Evolutionary conservation across 2,888 invertebrate species (phyloP).

Genomic region (Aphodius sticticus): DNA sequence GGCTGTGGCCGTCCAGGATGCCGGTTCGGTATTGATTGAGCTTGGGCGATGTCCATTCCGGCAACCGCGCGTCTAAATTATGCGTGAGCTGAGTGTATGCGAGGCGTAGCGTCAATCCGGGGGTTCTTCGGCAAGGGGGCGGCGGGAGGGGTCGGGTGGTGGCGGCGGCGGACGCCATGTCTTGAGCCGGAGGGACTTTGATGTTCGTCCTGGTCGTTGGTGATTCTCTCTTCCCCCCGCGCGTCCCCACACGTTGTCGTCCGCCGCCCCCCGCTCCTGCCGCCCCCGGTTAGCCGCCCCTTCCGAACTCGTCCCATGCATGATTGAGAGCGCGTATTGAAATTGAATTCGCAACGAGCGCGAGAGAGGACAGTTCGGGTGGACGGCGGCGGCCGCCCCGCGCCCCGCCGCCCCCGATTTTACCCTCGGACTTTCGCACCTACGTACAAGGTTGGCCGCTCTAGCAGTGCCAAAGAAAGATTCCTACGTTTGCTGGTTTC

Average conservation of each 20-base stretch:
- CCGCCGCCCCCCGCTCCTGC: constrained; percentile 20
- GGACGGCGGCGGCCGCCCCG: constrained; percentile 14
- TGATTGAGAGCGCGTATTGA: constrained; percentile 62
- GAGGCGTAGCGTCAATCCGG: constrained; percentile 50
- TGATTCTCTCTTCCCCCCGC: constrained; percentile 45
- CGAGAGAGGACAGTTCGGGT: constrained; percentile 21
- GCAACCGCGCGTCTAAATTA: constrained; percentile 62
- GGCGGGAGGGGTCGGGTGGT: constrained; percentile 21
- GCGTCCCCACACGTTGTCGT: constrained; percentile 32
- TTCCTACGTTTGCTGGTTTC: constrained; percentile 13
- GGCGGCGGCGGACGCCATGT: constrained; percentile 35
- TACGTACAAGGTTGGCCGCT: constrained; percentile 11
- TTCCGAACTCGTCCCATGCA: constrained; percentile 62
- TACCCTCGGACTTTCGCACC: constrained; percentile 23
- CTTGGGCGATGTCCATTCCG: constrained; percentile 61
- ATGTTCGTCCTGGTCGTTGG: constrained; percentile 52
- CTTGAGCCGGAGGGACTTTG: constrained; percentile 48
- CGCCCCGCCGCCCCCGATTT: constrained; percentile 7
- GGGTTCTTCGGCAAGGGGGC: constrained; percentile 11
- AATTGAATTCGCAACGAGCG: constrained; percentile 58
- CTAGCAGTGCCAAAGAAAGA: constrained; percentile 1
- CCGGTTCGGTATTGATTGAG: constrained; percentile 58
- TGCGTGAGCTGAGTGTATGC: constrained; percentile 62
- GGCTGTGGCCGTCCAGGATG: constrained; percentile 56
- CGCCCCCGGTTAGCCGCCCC: constrained; percentile 34